Base-by-base conservation (phyloP, 2,888 invertebrate genomes). In the Rhingia campestris region DNA sequence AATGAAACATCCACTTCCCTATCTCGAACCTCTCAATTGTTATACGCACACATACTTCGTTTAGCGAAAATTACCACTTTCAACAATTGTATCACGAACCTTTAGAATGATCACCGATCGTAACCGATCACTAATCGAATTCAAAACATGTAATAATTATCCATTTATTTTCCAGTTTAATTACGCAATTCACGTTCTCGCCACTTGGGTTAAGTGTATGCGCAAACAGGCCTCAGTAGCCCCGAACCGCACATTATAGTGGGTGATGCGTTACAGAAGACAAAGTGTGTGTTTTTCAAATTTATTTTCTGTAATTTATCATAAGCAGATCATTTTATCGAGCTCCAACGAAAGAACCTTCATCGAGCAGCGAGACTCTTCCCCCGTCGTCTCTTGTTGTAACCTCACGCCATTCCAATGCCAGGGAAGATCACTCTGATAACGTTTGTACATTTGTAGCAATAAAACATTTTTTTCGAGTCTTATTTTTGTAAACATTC, bases 111-210 rank as follows among this genome's bases (percentile, higher is more conserved):
- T 75, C 75, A 43, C 47, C 32, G 49, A 66, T 75, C 66, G 75
- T 66, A 35, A 30, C 33, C 14, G 59, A 58, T 41, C 59, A 45
- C 37, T 61, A 61, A 76, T 61, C 61, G 45, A 39, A 81, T 81
- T 81, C 76, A 73, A 47, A 82, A 77, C 72, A 67, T 77, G 81
- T 77, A 81, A 67, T 81, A 81, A 67, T 81, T 67, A 73, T 77
- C 77, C 61, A 77, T 61, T 77, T 49, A 63, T 56, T 73, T 73
- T 82, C 66, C 70, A 81, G 72, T 67, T 77, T 82, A 73, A 73
- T 73, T 77, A 82, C 72, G 72, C 67, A 73, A 67, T 77, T 53
- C 81, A 82, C 77, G 81, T 82, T 59, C 61, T 33, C 32, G 54
- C 37, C 12, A 47, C 56, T 69, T 37, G 5, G 41, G 33, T 58